These are phyloP conservation scores for Phrynocephalus guinanensis DNA, from an alignment of 2,797 vertebrate species.

Conservation along the genomic window DNA sequence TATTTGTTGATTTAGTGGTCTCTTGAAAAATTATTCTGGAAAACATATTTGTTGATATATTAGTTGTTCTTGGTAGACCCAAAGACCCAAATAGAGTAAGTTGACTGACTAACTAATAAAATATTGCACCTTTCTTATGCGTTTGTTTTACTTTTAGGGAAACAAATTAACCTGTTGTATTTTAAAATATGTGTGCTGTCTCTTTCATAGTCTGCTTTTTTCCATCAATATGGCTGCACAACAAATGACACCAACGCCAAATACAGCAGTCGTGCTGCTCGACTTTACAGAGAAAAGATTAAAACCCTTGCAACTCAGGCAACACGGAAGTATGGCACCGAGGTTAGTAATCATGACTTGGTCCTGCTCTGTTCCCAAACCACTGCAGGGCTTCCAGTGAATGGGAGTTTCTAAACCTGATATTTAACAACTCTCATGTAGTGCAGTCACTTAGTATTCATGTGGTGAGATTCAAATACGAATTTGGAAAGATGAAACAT, in stretches of 20 bases:
- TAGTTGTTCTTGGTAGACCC: neutral
- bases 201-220: conserved; percentile 84
- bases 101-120: neutral
- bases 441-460: neutral
- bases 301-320: conserved; percentile 88
- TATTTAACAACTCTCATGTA: neutral
- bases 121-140: neutral
- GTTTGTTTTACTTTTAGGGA: neutral
- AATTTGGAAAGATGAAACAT: neutral
- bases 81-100: neutral
- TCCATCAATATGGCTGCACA: conserved; percentile 90
- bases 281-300: conserved; percentile 91
- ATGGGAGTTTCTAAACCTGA: neutral
- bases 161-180: neutral
- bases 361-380: neutral
- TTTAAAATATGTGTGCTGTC: neutral
- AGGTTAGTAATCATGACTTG: conserved; percentile 79
- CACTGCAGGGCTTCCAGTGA: neutral
- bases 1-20: no score
- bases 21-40: no score
- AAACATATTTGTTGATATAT: no score
- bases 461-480: neutral
- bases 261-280: conserved; percentile 91
- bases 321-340: conserved; percentile 89
- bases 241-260: conserved; percentile 88